Evolutionary conservation across 2,888 invertebrate genomes (phyloP).

Genomic region (Hemaris fuciformis): DNA sequence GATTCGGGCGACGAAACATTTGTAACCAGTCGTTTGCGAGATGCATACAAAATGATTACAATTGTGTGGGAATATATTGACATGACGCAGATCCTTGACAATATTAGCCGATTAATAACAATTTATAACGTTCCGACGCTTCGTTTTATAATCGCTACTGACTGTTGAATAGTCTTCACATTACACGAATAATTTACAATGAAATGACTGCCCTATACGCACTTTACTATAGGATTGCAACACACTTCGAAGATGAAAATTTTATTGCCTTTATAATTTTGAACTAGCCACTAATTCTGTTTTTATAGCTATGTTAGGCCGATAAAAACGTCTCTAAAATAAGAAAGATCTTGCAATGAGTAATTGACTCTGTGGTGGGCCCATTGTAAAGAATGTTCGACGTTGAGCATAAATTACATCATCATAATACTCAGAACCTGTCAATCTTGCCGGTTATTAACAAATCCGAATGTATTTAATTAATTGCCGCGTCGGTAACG

Average conservation of each 20-base stretch:
- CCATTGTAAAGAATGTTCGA: background rate
- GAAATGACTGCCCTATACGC: background rate
- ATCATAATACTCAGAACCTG: background rate
- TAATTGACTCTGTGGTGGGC: background rate
- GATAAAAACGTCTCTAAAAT: background rate
- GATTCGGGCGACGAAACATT: conserved; percentile 67
- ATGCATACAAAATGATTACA: conserved; percentile 51
- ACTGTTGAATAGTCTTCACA: background rate
- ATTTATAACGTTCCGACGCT: background rate
- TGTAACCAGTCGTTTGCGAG: conserved; percentile 52
- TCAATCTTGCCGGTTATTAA: conserved; percentile 3
- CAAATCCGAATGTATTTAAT: conserved; percentile 2
- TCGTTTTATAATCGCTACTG: background rate
- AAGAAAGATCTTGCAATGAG: background rate
- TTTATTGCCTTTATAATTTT: background rate
- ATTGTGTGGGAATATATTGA: conserved; percentile 29
- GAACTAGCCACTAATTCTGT: too few species aligned
- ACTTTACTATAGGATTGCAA: background rate
- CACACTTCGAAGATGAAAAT: background rate
- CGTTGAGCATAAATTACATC: background rate
- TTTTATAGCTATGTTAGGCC: background rate
- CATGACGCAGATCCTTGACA: conserved; percentile 20
- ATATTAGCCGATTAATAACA: conserved; percentile 13
- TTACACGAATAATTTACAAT: background rate
- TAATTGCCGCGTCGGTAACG: background rate